phyloP scores from a whole-genome alignment of 2,888 invertebrate genomes.

The Synanthedon andrenaeformis region DNA sequence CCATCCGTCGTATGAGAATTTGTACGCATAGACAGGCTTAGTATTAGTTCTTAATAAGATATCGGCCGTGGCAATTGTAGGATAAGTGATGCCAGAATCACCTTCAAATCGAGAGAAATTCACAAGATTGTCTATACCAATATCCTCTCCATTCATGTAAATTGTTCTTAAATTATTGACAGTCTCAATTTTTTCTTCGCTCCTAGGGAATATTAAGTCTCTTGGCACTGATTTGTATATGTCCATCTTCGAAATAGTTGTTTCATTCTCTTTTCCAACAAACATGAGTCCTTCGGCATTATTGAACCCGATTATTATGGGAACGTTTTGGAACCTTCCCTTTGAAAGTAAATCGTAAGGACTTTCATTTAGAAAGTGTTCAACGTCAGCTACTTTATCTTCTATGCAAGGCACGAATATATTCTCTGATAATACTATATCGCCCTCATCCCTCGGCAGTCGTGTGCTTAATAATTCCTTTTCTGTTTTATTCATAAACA shows the following conservation, averaged over 20 bases:
- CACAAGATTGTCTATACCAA: slow-evolving; percentile 32
- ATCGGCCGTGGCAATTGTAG: slow-evolving; percentile 35
- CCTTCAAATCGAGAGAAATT: slow-evolving; percentile 47
- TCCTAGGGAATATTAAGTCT: slow-evolving; percentile 34
- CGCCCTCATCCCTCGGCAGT: slow-evolving; percentile 42
- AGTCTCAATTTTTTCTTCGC: slow-evolving; percentile 21
- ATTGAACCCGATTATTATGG: slow-evolving; percentile 49
- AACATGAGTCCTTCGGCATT: slow-evolving; percentile 53
- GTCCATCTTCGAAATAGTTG: slow-evolving; percentile 35
- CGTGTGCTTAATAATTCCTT: slow-evolving; percentile 32
- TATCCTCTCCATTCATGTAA: slow-evolving; percentile 50
- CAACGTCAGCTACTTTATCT: slow-evolving; percentile 20
- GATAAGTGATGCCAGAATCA: slow-evolving; percentile 42
- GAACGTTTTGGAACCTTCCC: slow-evolving; percentile 39
- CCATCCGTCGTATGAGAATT: slow-evolving; percentile 43
- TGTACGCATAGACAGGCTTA: slow-evolving; percentile 38
- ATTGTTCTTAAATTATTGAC: slow-evolving; percentile 35
- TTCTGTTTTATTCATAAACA: slow-evolving; percentile 29
- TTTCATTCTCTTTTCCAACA: slow-evolving; percentile 50
- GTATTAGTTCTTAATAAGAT: slow-evolving; percentile 25
- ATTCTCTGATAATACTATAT: slow-evolving; percentile 46
- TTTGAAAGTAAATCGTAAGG: slow-evolving; percentile 39
- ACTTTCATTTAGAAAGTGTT: slow-evolving; percentile 35
- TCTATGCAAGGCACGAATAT: slow-evolving; percentile 57
- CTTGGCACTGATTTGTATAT: slow-evolving; percentile 39